Percentiles rank a stretch among this genome's conserved stretches.
These are phyloP conservation scores for Benthosema pterotum DNA, from an alignment of 2,797 vertebrate species.

Conservation along the genomic window DNA sequence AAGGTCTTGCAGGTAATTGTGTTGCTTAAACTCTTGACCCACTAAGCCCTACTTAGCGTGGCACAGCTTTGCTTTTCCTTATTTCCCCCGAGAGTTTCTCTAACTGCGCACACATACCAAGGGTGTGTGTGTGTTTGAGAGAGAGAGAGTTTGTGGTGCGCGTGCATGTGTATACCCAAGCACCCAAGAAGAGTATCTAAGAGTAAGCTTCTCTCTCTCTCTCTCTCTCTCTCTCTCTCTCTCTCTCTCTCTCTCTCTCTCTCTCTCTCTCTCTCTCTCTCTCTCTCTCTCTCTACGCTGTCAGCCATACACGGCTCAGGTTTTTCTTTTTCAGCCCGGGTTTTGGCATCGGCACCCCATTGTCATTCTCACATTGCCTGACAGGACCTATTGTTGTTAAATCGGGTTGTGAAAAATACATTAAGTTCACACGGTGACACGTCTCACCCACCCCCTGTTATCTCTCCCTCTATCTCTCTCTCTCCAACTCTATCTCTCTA, in stretches of 20 bases:
- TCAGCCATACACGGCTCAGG: slow-evolving; percentile 34
- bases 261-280: too few relatives aligned
- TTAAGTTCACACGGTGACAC: slow-evolving; percentile 16
- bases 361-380: slow-evolving; percentile 26
- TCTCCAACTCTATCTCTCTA: not conserved
- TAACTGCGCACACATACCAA: slow-evolving; percentile 63
- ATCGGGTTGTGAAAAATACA: slow-evolving; percentile 30
- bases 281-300: slow-evolving; percentile 28
- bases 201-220: too few relatives aligned
- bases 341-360: slow-evolving; percentile 16
- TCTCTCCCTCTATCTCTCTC: slow-evolving; percentile 7
- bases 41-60: slow-evolving; percentile 70
- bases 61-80: slow-evolving; percentile 57
- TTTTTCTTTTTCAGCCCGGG: slow-evolving; percentile 43
- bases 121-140: slow-evolving; percentile 34
- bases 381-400: slow-evolving; percentile 20
- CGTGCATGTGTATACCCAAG: too few relatives aligned
- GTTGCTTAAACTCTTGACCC: slow-evolving; percentile 81
- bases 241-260: too few relatives aligned
- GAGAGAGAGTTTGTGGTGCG: not conserved
- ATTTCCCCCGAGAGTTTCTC: slow-evolving; percentile 70
- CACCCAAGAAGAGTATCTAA: too few relatives aligned
- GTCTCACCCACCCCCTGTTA: not conserved
- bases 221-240: too few relatives aligned
- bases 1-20: slow-evolving; percentile 80